Percentiles rank a stretch among this genome's conserved stretches.
phyloP scores from a whole-genome alignment of 2,888 invertebrate species.

The Cerastoderma edule region DNA sequence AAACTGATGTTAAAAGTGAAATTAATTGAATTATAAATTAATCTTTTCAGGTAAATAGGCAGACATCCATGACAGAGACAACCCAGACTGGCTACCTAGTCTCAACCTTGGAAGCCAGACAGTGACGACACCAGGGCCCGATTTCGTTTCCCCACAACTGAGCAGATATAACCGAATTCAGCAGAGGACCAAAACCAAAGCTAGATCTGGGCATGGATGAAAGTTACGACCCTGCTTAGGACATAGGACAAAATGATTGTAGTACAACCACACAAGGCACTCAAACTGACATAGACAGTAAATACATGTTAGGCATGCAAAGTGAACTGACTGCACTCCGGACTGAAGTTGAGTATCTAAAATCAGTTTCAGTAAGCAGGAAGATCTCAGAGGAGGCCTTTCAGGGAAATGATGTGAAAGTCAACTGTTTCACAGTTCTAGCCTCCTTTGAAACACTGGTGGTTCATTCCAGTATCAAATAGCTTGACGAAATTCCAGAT shows the following conservation, averaged over 20 bases:
- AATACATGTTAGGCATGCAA: background rate
- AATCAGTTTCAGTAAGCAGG: background rate
- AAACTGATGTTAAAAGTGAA: background rate
- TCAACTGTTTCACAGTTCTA: conserved; percentile 9
- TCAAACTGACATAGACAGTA: background rate
- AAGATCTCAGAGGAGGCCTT: background rate
- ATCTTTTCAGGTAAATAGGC: conserved; percentile 25
- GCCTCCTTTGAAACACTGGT: background rate
- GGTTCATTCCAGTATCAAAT: too few species aligned
- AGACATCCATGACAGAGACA: conserved; percentile 24
- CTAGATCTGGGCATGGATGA: too few species aligned
- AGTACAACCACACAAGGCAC: background rate
- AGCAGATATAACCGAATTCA: conserved; percentile 8
- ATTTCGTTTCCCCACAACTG: background rate
- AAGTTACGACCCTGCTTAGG: too few species aligned
- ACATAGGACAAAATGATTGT: too few species aligned
- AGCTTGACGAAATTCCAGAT: too few species aligned
- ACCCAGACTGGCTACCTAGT: conserved; percentile 27
- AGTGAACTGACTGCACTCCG: too few species aligned
- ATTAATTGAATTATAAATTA: background rate
- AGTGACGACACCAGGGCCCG: background rate
- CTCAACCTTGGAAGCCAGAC: conserved; percentile 3
- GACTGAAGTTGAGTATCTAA: background rate
- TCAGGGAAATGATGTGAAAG: conserved; percentile 14
- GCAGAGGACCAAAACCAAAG: too few species aligned